Evolutionary conservation across 2,797 vertebrate species (phyloP), one percentile per base, ranked within the genome.

Genomic region (Urocyon cinereoargenteus): DNA sequence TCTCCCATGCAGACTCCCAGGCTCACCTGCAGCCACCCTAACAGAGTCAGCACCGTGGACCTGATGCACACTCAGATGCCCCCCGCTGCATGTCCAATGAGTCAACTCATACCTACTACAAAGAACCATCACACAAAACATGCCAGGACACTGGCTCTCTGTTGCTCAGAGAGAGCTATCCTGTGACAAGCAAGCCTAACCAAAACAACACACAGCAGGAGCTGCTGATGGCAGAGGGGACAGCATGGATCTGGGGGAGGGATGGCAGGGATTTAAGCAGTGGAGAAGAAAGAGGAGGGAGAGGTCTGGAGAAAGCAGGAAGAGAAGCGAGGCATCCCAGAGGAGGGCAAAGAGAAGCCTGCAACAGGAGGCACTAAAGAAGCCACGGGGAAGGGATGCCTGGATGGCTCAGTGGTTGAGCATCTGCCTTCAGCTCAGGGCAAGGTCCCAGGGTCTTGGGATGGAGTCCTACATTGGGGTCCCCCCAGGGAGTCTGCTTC

Each of bases 41-140:
- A 70, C 45, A 22, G 14, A n/a, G 40, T 6, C n/a, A 13, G 62
- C 28, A 11, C 61, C 6, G 1, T 0, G 6, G 28, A n/a, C n/a
- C 24, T 31, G 45, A 59, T 22, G 49, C 24, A n/a, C 28, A 40
- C 51, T 28, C 3, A 49, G 40, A 40, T 8, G 3, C 3, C 4
- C 6, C 6, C 49, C 19, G 8, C 31, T 18, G 2, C 75, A 51
- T 4, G 21, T 18, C 36, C 34, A 11, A 10, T 5, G 49, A 79
- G 40, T 6, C 55, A 21, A 13, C 26, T 3, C 11, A 12, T 10
- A 19, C 36, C 72, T 53, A 12, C 19, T 12, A 28, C 22, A 15
- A 26, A 53, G 15, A 68, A 55, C 31, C 26, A 22, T 34, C 49
- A 61, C 31, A 15, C 6, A 22, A 26, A 59, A 16, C 84, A 36